Percentiles rank a stretch among this genome's conserved stretches.
These are phyloP conservation scores for Tanaodytes sp. DNA, from an alignment of 2,888 invertebrate genomes.

Conservation along the genomic window DNA sequence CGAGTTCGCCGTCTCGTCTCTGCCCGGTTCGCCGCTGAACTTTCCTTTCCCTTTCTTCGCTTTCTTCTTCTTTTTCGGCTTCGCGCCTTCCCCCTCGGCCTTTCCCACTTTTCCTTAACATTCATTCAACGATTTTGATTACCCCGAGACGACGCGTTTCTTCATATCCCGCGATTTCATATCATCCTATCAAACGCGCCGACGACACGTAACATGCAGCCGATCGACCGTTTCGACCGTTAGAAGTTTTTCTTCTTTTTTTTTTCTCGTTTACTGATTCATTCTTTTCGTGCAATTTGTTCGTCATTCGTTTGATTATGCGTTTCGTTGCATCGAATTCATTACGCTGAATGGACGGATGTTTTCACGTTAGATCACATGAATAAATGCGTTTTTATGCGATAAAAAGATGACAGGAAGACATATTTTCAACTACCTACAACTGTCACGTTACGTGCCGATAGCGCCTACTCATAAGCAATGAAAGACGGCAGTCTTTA, in stretches of 20 bases:
- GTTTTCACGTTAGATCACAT: slow-evolving; percentile 5
- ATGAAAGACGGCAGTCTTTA: slow-evolving; percentile 26
- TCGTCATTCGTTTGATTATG: too few species aligned
- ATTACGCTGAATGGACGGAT: too few species aligned
- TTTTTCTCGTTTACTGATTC: too few species aligned
- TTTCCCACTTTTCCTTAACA: slow-evolving; percentile 60
- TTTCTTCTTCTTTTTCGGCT: slow-evolving; percentile 65
- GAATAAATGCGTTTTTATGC: slow-evolving; percentile 12
- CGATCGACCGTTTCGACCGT: too few species aligned
- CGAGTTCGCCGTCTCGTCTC: slow-evolving; percentile 55
- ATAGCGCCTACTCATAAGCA: slow-evolving; percentile 16
- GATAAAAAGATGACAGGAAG: slow-evolving; percentile 28
- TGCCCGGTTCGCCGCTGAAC: slow-evolving; percentile 62
- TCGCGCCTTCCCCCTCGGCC: slow-evolving; percentile 62
- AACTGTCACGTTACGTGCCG: slow-evolving; percentile 23
- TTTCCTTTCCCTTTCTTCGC: slow-evolving; percentile 61
- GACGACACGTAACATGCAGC: not conserved
- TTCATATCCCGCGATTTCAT: too few species aligned
- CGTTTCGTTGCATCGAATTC: too few species aligned
- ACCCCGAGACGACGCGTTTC: too few species aligned
- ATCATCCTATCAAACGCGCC: slow-evolving; percentile 5
- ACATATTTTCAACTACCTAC: slow-evolving; percentile 33
- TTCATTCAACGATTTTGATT: slow-evolving; percentile 23
- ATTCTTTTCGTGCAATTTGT: too few species aligned
- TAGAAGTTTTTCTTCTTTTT: too few species aligned